Percentiles rank a stretch among this genome's conserved stretches.
Conservation (phyloP, 2,113 vertebrate species). For the Pandion haliaetus region DNA sequence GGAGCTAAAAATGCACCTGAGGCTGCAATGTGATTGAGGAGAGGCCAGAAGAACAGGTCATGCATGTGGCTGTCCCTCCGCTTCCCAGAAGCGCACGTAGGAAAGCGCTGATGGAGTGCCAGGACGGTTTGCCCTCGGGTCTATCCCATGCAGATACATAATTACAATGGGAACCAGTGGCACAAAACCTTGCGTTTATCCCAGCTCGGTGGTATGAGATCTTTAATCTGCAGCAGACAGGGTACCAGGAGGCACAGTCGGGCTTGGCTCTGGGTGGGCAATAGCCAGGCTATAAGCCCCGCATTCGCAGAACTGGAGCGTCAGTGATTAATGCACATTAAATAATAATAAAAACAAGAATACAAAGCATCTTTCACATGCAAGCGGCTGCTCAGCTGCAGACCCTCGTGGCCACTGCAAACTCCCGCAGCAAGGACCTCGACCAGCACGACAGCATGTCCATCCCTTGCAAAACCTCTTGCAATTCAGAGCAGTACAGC, state of each 20-base stretch:
- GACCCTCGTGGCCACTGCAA: neutral
- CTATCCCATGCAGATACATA: slow-evolving; percentile 30
- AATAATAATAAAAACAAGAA: neutral
- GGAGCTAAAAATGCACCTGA: slow-evolving; percentile 24
- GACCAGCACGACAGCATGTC: accelerated
- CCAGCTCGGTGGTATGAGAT: neutral
- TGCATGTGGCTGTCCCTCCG: slow-evolving; percentile 67
- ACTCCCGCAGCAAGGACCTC: neutral
- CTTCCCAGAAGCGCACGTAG: slow-evolving; percentile 45
- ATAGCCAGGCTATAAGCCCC: neutral
- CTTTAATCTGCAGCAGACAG: neutral
- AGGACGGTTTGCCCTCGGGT: slow-evolving; percentile 53
- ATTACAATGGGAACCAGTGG: neutral
- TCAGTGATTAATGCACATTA: neutral
- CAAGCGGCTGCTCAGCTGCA: neutral
- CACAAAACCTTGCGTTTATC: neutral
- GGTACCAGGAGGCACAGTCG: accelerated
- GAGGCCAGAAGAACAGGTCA: slow-evolving; percentile 79
- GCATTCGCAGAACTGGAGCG: neutral
- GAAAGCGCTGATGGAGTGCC: slow-evolving; percentile 56
- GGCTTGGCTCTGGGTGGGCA: neutral
- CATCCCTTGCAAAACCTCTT: slow-evolving; percentile 3
- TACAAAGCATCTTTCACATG: neutral
- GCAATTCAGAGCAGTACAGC: neutral
- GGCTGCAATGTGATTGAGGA: slow-evolving; percentile 17